phyloP scores from a whole-genome alignment of 2,113 vertebrate species.

The Caranx melampygus region DNA sequence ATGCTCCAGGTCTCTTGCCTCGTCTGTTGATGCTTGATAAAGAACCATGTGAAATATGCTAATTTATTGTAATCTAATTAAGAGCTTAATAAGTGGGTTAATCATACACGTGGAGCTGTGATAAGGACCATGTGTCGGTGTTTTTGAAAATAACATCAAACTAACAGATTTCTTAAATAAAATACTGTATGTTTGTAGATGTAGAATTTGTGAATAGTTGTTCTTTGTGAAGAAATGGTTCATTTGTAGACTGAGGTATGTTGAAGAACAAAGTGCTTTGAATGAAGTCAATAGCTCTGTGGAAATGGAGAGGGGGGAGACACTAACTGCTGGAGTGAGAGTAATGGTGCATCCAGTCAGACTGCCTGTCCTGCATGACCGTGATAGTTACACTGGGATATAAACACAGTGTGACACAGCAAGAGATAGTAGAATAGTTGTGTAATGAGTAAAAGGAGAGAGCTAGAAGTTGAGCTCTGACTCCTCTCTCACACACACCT shows the following conservation, averaged over 20 bases:
- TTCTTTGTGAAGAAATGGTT: background rate
- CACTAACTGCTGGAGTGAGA: no score
- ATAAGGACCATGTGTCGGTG: background rate
- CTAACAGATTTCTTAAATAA: background rate
- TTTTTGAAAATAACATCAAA: background rate
- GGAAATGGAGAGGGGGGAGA: no score
- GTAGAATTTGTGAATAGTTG: background rate
- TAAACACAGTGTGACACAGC: background rate
- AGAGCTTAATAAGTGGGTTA: slow-evolving; percentile 27
- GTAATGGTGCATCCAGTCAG: no score
- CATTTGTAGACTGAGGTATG: no score
- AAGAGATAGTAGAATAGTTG: no score
- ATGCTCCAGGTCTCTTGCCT: slow-evolving; percentile 19
- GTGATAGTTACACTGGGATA: background rate
- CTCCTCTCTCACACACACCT: no score
- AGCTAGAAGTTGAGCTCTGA: no score
- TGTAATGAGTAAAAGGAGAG: no score
- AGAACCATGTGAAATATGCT: slow-evolving; percentile 12
- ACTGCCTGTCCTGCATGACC: background rate
- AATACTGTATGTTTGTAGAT: background rate
- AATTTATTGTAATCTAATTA: slow-evolving; percentile 30
- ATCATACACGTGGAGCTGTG: background rate
- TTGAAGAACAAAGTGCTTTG: no score
- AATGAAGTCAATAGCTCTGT: no score
- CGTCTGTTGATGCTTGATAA: slow-evolving; percentile 21